Conservation (phyloP, 2,113 vertebrate species). For the Sceloporus tristichus region DNA sequence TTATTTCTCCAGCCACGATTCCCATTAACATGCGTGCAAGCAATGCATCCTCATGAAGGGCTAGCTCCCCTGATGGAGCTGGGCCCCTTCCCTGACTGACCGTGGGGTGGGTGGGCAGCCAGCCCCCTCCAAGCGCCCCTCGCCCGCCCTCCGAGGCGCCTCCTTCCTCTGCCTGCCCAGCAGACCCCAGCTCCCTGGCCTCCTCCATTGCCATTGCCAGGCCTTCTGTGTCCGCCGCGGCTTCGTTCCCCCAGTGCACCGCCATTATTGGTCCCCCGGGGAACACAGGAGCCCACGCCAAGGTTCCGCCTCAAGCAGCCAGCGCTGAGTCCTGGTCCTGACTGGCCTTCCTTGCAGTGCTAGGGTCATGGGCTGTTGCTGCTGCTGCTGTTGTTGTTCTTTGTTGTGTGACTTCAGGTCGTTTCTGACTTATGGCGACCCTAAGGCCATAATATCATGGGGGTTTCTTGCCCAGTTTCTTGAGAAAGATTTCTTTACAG, state of each 20-base stretch:
- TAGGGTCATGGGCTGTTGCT: too few species aligned
- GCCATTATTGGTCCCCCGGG: accelerated
- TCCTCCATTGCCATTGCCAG: neutral
- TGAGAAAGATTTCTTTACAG: too few species aligned
- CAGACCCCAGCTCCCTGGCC: too few species aligned
- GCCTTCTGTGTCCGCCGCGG: neutral
- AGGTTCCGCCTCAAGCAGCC: neutral
- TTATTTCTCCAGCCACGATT: too few species aligned
- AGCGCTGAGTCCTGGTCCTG: accelerated
- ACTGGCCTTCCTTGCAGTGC: neutral
- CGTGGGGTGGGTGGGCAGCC: conserved; percentile 60
- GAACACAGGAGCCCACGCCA: neutral
- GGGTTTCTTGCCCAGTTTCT: too few species aligned
- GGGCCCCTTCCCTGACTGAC: conserved; percentile 37
- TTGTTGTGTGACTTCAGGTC: too few species aligned
- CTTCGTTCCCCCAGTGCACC: conserved; percentile 50
- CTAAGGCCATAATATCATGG: too few species aligned
- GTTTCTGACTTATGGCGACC: too few species aligned
- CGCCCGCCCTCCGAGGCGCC: neutral
- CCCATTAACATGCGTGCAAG: too few species aligned
- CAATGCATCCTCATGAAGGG: too few species aligned
- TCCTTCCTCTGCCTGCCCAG: neutral
- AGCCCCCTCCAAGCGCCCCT: conserved; percentile 17
- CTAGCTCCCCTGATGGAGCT: too few species aligned
- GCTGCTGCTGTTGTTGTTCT: too few species aligned